Base-by-base conservation (phyloP, 2,888 invertebrate species). In the Nebria brevicollis region DNA sequence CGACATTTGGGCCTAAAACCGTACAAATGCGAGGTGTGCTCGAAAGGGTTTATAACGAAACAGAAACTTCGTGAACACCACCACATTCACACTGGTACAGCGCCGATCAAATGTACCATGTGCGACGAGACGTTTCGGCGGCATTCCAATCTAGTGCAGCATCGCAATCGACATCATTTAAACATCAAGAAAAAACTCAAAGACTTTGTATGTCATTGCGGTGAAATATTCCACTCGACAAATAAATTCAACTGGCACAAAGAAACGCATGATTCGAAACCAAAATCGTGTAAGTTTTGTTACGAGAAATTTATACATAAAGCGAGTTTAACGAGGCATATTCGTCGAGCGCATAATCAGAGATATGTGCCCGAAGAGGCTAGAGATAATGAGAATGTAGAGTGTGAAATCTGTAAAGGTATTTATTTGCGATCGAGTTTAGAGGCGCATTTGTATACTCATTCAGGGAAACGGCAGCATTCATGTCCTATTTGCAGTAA, bases 201-300 rank as follows among this genome's bases (percentile, higher is more conserved):
- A 87, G 95, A 95, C 87, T 94, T 91, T 87, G 93, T 95, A 84
- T 95, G 95, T 87, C 92, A 92, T 83, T 96, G 96, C 89, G 96
- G 96, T 66, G 94, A 94, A 84, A 93, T 96, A 82, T 93, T 95
- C 89, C 95, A 95, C 86, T 95, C 96, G 77, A 94, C 94, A 87
- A 95, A 95, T 84, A 96, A 96, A 88, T 92, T 96, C 84, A 92
- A 92, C 3, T 96, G 96, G 95, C 97, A 97, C 90, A 93, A 94
- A 86, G 96, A 96, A 89, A 94, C 94, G 4, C 97, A 97, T 89
- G 95, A 95, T 82, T 91, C 92, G 42, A 93, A 94, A 87, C 96
- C 96, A 54, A 95, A 96, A 88, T 93, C 95, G 72, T 97, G 97
- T 89, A 92, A 93, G 3, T 94, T 95, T 87, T 97, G 97, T 90